Conservation (phyloP, 2,888 invertebrate genomes). For the Nymphalis polychloros region DNA sequence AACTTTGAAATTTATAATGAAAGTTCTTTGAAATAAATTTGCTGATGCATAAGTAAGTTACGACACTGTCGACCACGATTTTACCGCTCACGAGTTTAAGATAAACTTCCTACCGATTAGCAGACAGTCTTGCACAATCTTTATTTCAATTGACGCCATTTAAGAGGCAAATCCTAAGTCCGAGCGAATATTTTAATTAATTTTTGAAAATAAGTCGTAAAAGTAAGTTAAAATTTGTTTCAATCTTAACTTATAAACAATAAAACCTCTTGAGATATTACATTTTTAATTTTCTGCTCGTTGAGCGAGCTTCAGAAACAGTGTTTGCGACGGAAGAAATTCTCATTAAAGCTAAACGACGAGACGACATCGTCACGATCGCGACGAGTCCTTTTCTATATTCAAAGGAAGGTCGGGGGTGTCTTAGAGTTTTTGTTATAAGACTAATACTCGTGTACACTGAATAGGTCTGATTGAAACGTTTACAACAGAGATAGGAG, state of each 20-base stretch:
- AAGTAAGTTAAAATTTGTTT: slow-evolving; percentile 51
- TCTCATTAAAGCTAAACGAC: slow-evolving; percentile 59
- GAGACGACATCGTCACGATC: slow-evolving; percentile 59
- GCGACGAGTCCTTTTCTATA: slow-evolving; percentile 42
- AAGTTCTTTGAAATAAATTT: slow-evolving; percentile 40
- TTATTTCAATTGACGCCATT: slow-evolving; percentile 21
- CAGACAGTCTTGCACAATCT: slow-evolving; percentile 9
- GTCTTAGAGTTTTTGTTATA: slow-evolving; percentile 33
- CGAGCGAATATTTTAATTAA: slow-evolving; percentile 26
- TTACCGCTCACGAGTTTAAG: slow-evolving; percentile 35
- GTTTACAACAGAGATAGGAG: slow-evolving; percentile 52
- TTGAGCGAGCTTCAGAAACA: slow-evolving; percentile 64
- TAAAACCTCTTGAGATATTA: slow-evolving; percentile 58
- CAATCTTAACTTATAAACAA: slow-evolving; percentile 49
- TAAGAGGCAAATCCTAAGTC: slow-evolving; percentile 15
- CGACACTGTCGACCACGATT: slow-evolving; percentile 35
- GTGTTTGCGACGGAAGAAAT: slow-evolving; percentile 57
- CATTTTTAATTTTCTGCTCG: slow-evolving; percentile 72
- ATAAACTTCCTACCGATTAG: slow-evolving; percentile 23
- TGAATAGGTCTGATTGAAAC: slow-evolving; percentile 55
- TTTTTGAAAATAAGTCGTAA: slow-evolving; percentile 32
- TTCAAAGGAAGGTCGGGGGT: slow-evolving; percentile 20
- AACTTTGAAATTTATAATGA: slow-evolving; percentile 42
- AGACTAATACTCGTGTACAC: slow-evolving; percentile 38
- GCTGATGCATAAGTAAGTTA: slow-evolving; percentile 36